phyloP scores from a whole-genome alignment of 2,113 vertebrate species.

The Motacilla tschutschensis region DNA sequence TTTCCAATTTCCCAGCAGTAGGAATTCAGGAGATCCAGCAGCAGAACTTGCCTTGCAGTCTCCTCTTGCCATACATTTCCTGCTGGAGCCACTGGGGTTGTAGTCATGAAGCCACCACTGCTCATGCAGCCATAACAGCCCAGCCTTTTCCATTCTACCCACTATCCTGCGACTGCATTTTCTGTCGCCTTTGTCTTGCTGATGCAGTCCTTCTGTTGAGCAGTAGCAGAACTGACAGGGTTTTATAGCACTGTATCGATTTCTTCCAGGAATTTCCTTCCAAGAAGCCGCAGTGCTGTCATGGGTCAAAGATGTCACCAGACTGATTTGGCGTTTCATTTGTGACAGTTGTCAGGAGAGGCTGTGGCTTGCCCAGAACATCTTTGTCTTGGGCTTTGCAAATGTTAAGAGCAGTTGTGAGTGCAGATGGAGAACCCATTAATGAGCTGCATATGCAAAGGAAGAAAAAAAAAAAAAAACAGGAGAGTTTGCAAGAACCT shows the following conservation, averaged over 20 bases:
- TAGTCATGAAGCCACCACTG: not conserved
- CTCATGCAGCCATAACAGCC: rapidly evolving
- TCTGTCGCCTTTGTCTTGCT: not conserved
- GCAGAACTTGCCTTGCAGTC: not conserved
- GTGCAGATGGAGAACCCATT: slow-evolving; percentile 22
- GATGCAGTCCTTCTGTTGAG: slow-evolving; percentile 17
- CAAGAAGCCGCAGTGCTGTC: slow-evolving; percentile 10
- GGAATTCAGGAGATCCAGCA: not conserved
- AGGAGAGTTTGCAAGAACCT: not conserved
- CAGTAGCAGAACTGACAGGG: not conserved
- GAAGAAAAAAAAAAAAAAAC: not conserved
- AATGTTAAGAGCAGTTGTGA: slow-evolving; percentile 31
- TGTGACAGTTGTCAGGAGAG: slow-evolving; percentile 15
- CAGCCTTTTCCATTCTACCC: not conserved
- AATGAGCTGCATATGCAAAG: not conserved
- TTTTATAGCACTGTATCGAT: not conserved
- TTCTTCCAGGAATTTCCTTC: slow-evolving; percentile 48
- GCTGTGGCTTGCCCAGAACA: not conserved
- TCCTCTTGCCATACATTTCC: not conserved
- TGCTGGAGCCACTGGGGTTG: not conserved
- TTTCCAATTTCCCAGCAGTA: not conserved
- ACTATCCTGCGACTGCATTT: not conserved
- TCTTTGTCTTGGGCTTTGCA: not conserved
- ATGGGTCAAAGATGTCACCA: slow-evolving; percentile 36
- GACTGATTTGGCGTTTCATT: slow-evolving; percentile 16